A percentile compares a stretch with the other conserved stretches of the same genome.
Evolutionary conservation across 2,113 vertebrate genomes (phyloP).

Genomic region (Brachyistius frenatus): DNA sequence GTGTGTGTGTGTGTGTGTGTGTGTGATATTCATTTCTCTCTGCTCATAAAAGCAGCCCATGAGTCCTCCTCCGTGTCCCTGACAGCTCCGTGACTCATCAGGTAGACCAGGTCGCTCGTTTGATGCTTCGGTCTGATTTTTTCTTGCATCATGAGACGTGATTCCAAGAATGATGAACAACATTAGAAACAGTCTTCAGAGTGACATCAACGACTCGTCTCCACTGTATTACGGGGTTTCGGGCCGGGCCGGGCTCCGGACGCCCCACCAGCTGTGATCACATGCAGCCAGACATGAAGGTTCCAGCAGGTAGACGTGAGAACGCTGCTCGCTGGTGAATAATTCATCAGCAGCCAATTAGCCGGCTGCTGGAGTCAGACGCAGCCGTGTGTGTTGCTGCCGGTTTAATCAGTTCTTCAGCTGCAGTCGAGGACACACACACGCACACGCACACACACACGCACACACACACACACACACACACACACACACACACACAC

Average conservation of each 20-base stretch:
- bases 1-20: neutral
- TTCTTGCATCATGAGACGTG: no score
- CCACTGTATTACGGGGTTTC: neutral
- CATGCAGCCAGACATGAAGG: neutral
- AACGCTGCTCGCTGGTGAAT: conserved; percentile 32
- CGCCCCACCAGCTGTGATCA: conserved; percentile 40
- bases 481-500: no score
- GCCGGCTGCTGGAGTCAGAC: conserved; percentile 16
- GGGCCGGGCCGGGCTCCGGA: neutral
- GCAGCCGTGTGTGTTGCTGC: neutral
- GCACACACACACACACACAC: no score
- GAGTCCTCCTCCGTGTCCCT: no score
- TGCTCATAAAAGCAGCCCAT: no score
- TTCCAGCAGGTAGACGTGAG: conserved; percentile 20
- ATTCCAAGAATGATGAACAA: no score
- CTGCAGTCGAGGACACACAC: conserved; percentile 3
- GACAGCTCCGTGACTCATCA: no score
- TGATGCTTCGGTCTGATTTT: no score
- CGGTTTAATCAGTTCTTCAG: conserved; percentile 35
- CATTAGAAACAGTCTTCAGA: no score
- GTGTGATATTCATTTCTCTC: no score
- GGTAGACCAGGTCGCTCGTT: no score
- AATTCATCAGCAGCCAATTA: conserved; percentile 63
- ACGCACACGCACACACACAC: conserved; percentile 6
- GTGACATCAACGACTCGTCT: no score